Conservation (phyloP, 2,888 invertebrate species). For the Drosophila buzzatii region DNA sequence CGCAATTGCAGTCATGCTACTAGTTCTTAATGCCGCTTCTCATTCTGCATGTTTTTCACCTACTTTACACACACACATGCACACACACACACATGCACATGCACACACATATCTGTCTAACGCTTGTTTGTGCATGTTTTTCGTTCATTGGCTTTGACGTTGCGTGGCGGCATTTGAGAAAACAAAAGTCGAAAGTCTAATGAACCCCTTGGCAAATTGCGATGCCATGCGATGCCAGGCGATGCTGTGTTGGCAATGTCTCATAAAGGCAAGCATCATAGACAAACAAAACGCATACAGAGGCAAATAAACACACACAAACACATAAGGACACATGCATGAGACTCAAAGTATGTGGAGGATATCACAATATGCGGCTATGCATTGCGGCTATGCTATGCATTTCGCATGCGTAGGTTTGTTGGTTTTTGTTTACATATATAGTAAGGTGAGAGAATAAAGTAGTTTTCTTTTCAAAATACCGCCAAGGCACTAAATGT, state of each 20-base stretch:
- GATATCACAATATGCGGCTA: conserved; percentile 14
- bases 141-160: conserved; percentile 78
- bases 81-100: neutral
- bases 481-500: conserved; percentile 1
- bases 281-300: conserved; percentile 16
- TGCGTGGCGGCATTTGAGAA: conserved; percentile 37
- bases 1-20: conserved; percentile 51
- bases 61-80: conserved; percentile 8
- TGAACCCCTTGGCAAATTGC: conserved; percentile 73
- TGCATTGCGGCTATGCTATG: too few relatives aligned
- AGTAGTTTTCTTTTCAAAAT: neutral
- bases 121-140: conserved; percentile 57
- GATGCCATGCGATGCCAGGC: conserved; percentile 18
- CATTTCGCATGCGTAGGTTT: conserved; percentile 1
- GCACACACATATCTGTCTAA: conserved; percentile 23
- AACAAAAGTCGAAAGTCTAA: conserved; percentile 73
- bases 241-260: conserved; percentile 31
- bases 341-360: conserved; percentile 13
- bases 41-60: conserved; percentile 9
- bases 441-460: conserved; percentile 1
- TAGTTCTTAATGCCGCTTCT: neutral
- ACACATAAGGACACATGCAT: neutral
- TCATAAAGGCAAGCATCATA: conserved; percentile 49
- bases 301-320: neutral
- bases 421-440: conserved; percentile 21